Base-by-base conservation (phyloP, 2,113 vertebrate species). In the Leucopternis melanops region DNA sequence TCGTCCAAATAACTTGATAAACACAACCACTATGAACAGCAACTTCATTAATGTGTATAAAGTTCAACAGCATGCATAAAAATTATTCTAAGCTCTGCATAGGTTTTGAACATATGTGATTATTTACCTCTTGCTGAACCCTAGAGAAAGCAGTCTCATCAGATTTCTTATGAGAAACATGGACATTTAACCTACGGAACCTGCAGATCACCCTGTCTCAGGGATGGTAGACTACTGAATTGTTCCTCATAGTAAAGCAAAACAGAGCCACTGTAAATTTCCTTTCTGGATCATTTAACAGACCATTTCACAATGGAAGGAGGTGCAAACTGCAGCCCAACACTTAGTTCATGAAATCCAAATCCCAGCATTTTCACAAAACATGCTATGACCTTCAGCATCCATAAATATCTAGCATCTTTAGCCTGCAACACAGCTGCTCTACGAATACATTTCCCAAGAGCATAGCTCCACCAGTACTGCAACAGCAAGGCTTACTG, bases 21-120 rank as follows among this genome's bases (percentile, higher is more conserved):
- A 44, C 47, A 26, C 18, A 36, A 19, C 10, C 0, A 2, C 63
- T 47, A 10, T 1, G 4, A 52, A 5, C 15, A 73, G 58, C 2
- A 26, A 25, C 14, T 47, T 49, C 13, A 11, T 26, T 10, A 20
- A 34, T 0, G 1, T 2, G 20, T 4, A 1, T 2, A 1, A 36
- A 34, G 36, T 8, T 29, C 61, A 42, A 3, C 17, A 49, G 44
- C 44, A 16, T 2, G 1, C 59, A 40, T 11, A 34, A 58, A 34
- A 59, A 23, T 6, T 14, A 3, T 23, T 14, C 22, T 0, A 12
- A 38, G 19, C 20, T n/a, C n/a, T 16, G 78, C n/a, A 16, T 5
- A 36, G 49, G 2, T 10, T 19, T 42, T 27, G n/a, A 18, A 6
- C 4, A 32, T 15, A 3, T 1, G n/a, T 9, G 62, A 32, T 25